Percentiles rank a stretch among this genome's conserved stretches.
phyloP scores from a whole-genome alignment of 2,113 vertebrate species.

The Anolis carolinensis region DNA sequence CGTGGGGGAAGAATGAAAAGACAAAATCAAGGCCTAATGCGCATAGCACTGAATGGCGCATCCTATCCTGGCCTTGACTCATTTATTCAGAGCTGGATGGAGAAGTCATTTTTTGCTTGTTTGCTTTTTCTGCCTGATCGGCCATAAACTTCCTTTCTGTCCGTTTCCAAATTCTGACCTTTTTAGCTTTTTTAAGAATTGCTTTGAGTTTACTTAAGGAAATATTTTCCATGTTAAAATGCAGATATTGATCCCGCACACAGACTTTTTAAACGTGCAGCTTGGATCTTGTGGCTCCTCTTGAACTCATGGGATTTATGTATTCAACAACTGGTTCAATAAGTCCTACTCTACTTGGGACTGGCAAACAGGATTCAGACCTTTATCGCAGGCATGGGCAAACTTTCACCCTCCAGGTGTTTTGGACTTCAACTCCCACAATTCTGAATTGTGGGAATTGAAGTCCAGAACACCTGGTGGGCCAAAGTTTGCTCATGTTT shows the following conservation, averaged over 20 bases:
- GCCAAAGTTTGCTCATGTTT: no score
- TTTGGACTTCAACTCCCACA: no score
- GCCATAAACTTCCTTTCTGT: neutral
- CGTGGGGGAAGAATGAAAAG: neutral
- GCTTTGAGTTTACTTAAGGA: slow-evolving; percentile 54
- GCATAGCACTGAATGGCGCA: neutral
- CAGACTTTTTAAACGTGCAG: neutral
- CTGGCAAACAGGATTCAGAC: no score
- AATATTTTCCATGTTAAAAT: slow-evolving; percentile 62
- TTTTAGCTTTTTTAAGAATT: slow-evolving; percentile 37
- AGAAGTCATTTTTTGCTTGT: neutral
- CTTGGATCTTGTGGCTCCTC: no score
- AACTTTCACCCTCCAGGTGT: no score
- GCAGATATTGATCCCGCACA: slow-evolving; percentile 39
- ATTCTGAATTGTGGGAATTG: no score
- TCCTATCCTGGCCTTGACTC: neutral
- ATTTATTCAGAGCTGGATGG: neutral
- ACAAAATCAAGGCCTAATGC: neutral
- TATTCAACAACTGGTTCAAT: no score
- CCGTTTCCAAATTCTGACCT: slow-evolving; percentile 8
- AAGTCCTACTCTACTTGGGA: no score
- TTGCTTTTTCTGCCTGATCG: neutral
- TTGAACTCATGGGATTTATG: no score
- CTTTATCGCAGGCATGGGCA: no score
- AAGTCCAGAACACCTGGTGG: no score